Conservation (phyloP, 2,797 vertebrate genomes). For the Gallinago solitaria region DNA sequence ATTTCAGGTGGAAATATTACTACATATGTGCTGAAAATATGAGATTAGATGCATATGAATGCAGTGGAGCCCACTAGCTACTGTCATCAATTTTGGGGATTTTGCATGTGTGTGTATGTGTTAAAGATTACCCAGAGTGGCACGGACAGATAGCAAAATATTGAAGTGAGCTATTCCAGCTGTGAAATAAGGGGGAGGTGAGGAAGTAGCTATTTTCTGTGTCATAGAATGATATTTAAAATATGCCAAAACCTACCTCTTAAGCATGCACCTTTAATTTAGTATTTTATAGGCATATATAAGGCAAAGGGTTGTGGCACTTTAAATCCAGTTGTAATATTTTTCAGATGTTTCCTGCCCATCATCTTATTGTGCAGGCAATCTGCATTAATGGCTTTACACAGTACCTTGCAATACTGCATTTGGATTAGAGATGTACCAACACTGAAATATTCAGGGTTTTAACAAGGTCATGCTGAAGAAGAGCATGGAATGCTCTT, state of each 20-base stretch:
- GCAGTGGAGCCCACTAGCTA: not conserved
- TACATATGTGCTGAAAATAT: not conserved
- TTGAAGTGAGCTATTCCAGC: not conserved
- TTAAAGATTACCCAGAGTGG: not conserved
- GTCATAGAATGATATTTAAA: not conserved
- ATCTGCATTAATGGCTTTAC: not conserved
- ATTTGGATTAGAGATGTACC: not conserved
- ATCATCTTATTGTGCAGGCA: not conserved
- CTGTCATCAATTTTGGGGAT: not conserved
- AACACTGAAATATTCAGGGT: not conserved
- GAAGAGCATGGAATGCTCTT: not conserved
- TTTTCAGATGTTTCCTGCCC: not conserved
- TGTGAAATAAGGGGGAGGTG: not conserved
- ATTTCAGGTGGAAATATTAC: not conserved
- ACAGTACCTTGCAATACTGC: not conserved
- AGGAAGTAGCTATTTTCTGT: not conserved
- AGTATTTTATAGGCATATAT: not conserved
- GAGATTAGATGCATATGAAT: not conserved
- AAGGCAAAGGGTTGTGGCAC: not conserved
- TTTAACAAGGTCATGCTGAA: not conserved
- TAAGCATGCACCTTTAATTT: not conserved
- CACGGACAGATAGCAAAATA: not conserved
- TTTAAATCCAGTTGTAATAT: not conserved
- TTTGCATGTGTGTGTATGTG: not conserved
- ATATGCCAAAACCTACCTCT: not conserved